Evolutionary conservation across 2,797 vertebrate genomes (phyloP).

Genomic region (Manis pentadactyla): DNA sequence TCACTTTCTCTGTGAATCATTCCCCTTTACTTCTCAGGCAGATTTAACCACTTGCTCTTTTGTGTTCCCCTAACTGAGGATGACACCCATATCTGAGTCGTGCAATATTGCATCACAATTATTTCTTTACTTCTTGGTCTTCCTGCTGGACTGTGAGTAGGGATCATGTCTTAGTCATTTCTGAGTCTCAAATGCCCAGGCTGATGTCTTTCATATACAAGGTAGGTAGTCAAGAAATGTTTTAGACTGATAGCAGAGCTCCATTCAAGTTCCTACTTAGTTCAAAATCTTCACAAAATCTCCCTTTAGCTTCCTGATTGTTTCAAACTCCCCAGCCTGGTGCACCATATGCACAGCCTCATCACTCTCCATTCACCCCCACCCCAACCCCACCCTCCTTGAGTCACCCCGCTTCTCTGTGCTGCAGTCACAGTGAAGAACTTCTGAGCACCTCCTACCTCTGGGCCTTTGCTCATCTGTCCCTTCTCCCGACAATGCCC

Average conservation of each 20-base stretch:
- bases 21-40: not conserved
- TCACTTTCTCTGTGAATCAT: not conserved
- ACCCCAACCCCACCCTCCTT: not conserved
- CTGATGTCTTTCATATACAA: not conserved
- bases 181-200: not conserved
- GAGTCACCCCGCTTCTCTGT: not conserved
- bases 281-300: not conserved
- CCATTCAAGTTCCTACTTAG: not conserved
- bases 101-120: not conserved
- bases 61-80: not conserved
- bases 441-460: not conserved
- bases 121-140: not conserved
- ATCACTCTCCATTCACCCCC: rapidly evolving
- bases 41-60: not conserved
- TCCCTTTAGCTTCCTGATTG: not conserved
- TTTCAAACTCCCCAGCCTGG: not conserved
- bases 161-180: not conserved
- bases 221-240: rapidly evolving
- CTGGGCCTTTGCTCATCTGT: not conserved
- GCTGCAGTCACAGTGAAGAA: not conserved
- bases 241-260: not conserved
- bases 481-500: not conserved
- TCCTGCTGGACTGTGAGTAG: not conserved
- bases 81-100: not conserved
- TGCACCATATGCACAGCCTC: not conserved